Evolutionary conservation across 2,113 vertebrate genomes (phyloP).

Genomic region (Proteles cristata): DNA sequence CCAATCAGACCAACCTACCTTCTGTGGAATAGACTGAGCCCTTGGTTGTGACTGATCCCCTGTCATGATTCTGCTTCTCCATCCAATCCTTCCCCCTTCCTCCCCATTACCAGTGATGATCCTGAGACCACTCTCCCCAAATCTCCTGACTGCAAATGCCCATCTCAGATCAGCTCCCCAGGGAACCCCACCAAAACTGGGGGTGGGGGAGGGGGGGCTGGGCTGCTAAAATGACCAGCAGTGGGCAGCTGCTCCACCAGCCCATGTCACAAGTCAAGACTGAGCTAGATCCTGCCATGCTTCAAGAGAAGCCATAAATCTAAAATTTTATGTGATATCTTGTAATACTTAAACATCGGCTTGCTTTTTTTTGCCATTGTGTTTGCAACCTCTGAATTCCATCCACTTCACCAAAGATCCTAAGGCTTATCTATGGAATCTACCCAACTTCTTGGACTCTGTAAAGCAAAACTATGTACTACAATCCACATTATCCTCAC

Average conservation of each 20-base stretch:
- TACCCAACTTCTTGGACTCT: neutral
- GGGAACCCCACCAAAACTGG: neutral
- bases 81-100: neutral
- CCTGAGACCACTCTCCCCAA: neutral
- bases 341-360: neutral
- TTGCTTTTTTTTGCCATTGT: neutral
- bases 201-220: fast-evolving
- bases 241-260: neutral
- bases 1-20: neutral
- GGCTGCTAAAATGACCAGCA: neutral
- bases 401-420: neutral
- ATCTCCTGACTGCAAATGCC: neutral
- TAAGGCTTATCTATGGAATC: neutral
- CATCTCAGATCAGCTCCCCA: neutral
- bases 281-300: neutral
- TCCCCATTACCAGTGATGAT: no score
- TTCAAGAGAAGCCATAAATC: neutral
- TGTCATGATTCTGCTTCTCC: neutral
- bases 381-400: neutral
- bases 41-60: neutral
- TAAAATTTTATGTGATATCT: neutral
- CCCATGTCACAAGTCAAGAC: neutral
- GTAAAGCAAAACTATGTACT: neutral
- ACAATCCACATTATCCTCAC: neutral
- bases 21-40: neutral